Percentiles rank a stretch among this genome's conserved stretches.
Evolutionary conservation across 1,140 invertebrate genomes (phyloP).

Genomic region (Elymnias hypermnestra): DNA sequence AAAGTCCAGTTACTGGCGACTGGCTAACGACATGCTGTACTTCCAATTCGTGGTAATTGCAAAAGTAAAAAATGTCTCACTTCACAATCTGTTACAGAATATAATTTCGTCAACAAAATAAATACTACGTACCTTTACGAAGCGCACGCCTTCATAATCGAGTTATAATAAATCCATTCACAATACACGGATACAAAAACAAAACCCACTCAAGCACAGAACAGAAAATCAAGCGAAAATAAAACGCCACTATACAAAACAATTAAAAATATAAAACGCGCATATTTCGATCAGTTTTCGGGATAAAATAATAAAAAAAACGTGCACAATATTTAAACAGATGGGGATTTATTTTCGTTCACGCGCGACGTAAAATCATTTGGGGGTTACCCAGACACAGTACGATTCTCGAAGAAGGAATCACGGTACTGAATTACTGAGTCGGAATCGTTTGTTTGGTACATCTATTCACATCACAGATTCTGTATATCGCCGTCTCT

Average conservation of each 20-base stretch:
- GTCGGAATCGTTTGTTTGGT: conserved; percentile 47
- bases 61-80: conserved; percentile 22
- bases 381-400: conserved; percentile 16
- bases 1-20: conserved; percentile 66
- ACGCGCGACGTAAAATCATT: conserved; percentile 43
- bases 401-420: conserved; percentile 33
- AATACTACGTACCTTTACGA: conserved; percentile 53
- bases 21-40: conserved; percentile 23
- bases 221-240: conserved; percentile 44
- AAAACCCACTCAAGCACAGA: conserved; percentile 51
- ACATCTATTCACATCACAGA: conserved; percentile 25
- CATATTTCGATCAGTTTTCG: conserved; percentile 44
- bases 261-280: conserved; percentile 32
- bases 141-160: conserved; percentile 56
- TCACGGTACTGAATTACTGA: conserved; percentile 60
- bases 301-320: conserved; percentile 55
- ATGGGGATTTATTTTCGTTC: conserved; percentile 66
- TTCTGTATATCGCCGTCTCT: conserved; percentile 36
- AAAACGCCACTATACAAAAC: conserved; percentile 26
- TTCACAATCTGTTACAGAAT: no score
- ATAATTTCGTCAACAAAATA: no score
- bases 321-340: conserved; percentile 68
- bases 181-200: conserved; percentile 56
- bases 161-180: conserved; percentile 65
- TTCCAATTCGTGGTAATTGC: conserved; percentile 30